Conservation (phyloP, 2,113 vertebrate genomes). For the Barbus barbus region DNA sequence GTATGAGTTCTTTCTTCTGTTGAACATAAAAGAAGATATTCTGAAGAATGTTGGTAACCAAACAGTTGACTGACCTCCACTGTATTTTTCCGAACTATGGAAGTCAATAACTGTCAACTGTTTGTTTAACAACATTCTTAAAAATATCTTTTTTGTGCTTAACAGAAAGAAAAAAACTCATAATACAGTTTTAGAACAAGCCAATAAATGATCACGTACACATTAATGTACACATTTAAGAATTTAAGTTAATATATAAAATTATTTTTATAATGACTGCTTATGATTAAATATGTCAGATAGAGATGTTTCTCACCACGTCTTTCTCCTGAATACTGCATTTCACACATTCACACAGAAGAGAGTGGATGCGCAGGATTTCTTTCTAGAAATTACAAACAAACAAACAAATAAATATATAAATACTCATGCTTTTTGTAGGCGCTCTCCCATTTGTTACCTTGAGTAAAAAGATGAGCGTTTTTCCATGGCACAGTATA, state of each 20-base stretch:
- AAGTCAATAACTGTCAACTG: no score
- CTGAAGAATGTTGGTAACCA: no score
- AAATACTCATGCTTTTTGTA: not conserved
- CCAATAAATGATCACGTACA: no score
- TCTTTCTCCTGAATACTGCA: constrained; percentile 45
- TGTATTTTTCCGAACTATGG: no score
- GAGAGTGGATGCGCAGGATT: constrained; percentile 47
- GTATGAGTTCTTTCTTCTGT: no score
- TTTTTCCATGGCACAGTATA: constrained; percentile 62
- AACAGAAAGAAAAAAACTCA: no score
- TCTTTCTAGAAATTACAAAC: constrained; percentile 57
- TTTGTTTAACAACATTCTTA: no score
- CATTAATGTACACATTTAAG: not conserved
- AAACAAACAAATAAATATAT: not conserved
- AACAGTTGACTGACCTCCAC: no score
- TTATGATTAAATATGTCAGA: not conserved
- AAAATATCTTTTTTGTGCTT: no score
- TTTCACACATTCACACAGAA: constrained; percentile 43
- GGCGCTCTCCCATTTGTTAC: constrained; percentile 45
- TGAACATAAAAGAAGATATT: no score
- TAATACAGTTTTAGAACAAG: no score
- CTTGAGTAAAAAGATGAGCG: constrained; percentile 60
- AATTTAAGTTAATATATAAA: not conserved
- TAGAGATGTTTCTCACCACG: constrained; percentile 54
- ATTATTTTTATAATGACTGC: not conserved